These are phyloP conservation scores for Thalassoma bifasciatum DNA, from an alignment of 2,113 vertebrate genomes.

Conservation along the genomic window DNA sequence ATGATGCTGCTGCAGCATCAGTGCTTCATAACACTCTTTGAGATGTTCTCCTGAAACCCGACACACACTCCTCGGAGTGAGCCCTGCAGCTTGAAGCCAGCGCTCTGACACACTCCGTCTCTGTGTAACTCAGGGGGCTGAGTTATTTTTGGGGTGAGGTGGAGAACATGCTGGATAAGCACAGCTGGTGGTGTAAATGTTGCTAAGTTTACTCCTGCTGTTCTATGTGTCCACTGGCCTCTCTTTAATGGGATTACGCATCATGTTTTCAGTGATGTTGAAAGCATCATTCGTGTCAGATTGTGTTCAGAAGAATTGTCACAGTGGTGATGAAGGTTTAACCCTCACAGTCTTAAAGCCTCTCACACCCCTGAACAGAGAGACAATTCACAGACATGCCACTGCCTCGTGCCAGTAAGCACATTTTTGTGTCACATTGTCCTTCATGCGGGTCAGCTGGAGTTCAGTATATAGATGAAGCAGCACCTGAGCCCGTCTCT, in stretches of 20 bases:
- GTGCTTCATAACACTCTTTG: background rate
- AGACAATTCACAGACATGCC: background rate
- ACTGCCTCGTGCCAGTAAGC: background rate
- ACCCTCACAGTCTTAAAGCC: no score
- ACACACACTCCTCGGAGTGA: background rate
- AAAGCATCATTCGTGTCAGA: background rate
- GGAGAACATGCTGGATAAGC: constrained; percentile 53
- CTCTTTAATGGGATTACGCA: background rate
- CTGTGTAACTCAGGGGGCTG: constrained; percentile 8
- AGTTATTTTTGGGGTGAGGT: constrained; percentile 63
- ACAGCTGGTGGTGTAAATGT: constrained; percentile 48
- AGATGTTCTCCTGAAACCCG: constrained; percentile 5
- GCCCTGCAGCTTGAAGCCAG: constrained; percentile 18
- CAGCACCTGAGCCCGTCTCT: background rate
- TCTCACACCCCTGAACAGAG: background rate
- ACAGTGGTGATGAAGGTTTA: background rate
- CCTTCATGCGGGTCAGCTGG: background rate
- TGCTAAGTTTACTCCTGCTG: constrained; percentile 46
- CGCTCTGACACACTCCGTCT: constrained; percentile 3
- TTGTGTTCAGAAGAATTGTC: background rate
- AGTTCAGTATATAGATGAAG: background rate
- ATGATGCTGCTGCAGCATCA: background rate
- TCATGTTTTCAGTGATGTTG: background rate
- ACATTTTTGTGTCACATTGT: background rate
- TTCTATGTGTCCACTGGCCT: background rate